Conservation (phyloP, 2,797 vertebrate genomes). For the Aplochiton taeniatus region DNA sequence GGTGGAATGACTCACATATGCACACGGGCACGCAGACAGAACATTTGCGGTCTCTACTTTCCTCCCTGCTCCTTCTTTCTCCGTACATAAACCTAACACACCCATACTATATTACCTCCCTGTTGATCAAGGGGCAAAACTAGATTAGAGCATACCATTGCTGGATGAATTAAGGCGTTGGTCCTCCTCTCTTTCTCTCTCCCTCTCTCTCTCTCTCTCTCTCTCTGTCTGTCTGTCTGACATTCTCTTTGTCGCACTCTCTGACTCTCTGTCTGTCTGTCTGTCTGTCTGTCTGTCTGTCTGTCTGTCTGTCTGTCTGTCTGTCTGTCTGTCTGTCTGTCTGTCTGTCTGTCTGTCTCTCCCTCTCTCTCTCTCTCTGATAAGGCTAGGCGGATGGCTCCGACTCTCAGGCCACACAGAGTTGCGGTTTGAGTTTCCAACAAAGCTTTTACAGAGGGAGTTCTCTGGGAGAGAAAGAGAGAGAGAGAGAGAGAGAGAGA, state of each 20-base stretch:
- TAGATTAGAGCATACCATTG: constrained; percentile 26
- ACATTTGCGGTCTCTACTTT: background rate
- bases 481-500: background rate
- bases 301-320: too few species aligned
- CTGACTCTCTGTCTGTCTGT: too few species aligned
- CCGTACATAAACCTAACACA: constrained; percentile 8
- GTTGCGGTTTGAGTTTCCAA: constrained; percentile 64
- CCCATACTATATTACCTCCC: constrained; percentile 17
- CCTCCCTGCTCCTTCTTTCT: too few species aligned
- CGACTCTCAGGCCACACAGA: constrained; percentile 62
- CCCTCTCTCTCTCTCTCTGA: background rate
- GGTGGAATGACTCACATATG: background rate
- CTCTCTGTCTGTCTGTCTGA: too few species aligned
- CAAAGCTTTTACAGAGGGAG: constrained; percentile 59
- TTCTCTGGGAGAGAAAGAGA: constrained; percentile 1
- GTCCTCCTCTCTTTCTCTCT: too few species aligned
- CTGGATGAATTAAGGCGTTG: too few species aligned
- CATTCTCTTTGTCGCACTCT: too few species aligned
- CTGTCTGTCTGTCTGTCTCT: constrained; percentile 11
- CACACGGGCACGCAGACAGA: constrained; percentile 1
- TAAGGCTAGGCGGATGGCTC: constrained; percentile 22
- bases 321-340: constrained; percentile 4
- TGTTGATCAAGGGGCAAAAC: constrained; percentile 27
- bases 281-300: too few species aligned
- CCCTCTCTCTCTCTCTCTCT: too few species aligned